Conservation (phyloP, 2,888 invertebrate genomes). For the Melipona bicolor region DNA sequence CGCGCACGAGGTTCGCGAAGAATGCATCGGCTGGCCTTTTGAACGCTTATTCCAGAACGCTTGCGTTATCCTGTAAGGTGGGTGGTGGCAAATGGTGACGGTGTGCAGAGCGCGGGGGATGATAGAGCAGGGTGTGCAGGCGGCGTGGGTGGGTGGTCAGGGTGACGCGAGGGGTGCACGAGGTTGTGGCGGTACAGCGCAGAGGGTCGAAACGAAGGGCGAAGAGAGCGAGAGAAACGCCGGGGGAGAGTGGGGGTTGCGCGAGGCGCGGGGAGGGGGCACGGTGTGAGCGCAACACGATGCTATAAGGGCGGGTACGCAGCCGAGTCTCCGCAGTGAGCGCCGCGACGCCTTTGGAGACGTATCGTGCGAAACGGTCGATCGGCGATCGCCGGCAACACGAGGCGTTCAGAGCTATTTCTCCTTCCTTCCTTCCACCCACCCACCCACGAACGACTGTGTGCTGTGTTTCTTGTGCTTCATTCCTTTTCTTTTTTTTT, state of each 20-base stretch:
- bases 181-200: slow-evolving; percentile 53
- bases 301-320: slow-evolving; percentile 84
- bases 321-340: slow-evolving; percentile 82
- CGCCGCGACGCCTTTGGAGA: slow-evolving; percentile 80
- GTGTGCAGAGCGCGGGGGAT: neutral
- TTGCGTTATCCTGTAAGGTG: slow-evolving; percentile 70
- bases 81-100: slow-evolving; percentile 43
- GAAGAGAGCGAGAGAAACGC: slow-evolving; percentile 21
- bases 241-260: neutral
- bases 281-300: slow-evolving; percentile 77
- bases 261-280: slow-evolving; percentile 44
- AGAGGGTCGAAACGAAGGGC: slow-evolving; percentile 49
- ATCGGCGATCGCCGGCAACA: slow-evolving; percentile 60
- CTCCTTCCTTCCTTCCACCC: too few relatives aligned
- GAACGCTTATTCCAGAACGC: slow-evolving; percentile 68
- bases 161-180: slow-evolving; percentile 38
- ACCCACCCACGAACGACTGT: neutral
- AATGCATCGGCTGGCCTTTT: slow-evolving; percentile 70
- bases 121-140: neutral
- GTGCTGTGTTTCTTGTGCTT: slow-evolving; percentile 54
- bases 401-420: slow-evolving; percentile 61
- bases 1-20: slow-evolving; percentile 60
- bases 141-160: slow-evolving; percentile 13
- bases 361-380: slow-evolving; percentile 56
- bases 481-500: neutral